Conservation (phyloP, 2,797 vertebrate species). For the Lerista edwardsae region DNA sequence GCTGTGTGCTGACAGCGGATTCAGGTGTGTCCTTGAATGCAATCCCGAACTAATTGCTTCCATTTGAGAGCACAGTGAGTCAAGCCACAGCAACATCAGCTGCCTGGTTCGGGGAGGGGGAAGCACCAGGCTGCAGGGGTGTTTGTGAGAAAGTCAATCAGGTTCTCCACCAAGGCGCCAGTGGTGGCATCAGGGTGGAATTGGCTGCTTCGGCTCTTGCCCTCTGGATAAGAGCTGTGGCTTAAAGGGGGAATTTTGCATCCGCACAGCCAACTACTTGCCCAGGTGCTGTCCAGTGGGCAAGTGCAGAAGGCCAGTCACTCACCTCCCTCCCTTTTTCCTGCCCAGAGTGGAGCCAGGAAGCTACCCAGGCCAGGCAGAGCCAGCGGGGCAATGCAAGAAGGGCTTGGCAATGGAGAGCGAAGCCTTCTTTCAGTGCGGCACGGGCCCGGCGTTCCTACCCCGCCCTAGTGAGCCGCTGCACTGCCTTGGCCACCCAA, state of each 20-base stretch:
- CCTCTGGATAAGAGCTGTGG: neutral
- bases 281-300: neutral
- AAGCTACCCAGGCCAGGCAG: neutral
- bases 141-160: too few relatives aligned
- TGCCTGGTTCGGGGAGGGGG: too few relatives aligned
- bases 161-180: neutral
- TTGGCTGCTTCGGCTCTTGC: too few relatives aligned
- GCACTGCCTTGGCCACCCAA: neutral
- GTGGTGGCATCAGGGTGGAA: neutral
- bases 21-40: neutral
- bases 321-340: conserved; percentile 17
- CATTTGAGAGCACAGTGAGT: neutral
- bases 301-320: neutral
- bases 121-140: too few relatives aligned
- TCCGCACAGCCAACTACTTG: neutral
- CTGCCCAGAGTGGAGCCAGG: neutral
- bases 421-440: too few relatives aligned
- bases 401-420: neutral
- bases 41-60: neutral
- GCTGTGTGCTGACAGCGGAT: too few relatives aligned
- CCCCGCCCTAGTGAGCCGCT: too few relatives aligned
- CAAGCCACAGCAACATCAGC: neutral
- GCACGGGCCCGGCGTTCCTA: too few relatives aligned
- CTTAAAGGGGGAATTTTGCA: neutral
- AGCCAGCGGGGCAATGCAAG: neutral